Conservation (phyloP, 2,113 vertebrate species). For the Nymphicus hollandicus region DNA sequence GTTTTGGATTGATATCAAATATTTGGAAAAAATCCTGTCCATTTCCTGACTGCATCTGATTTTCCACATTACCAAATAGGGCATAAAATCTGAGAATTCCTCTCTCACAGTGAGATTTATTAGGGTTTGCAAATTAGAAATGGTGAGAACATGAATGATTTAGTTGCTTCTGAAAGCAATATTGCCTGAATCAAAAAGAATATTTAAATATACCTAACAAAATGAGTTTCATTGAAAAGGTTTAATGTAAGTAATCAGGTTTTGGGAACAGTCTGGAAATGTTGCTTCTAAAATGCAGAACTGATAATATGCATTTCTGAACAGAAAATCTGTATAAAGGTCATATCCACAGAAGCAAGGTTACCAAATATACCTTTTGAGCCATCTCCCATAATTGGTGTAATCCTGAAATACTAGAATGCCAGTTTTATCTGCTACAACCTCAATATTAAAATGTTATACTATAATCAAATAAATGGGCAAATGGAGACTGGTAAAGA, state of each 20-base stretch:
- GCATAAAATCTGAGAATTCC: conserved; percentile 33
- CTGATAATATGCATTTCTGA: not conserved
- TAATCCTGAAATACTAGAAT: not conserved
- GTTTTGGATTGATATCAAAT: conserved; percentile 43
- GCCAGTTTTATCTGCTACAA: not conserved
- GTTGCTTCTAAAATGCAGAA: not conserved
- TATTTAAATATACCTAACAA: not conserved
- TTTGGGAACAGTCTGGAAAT: not conserved
- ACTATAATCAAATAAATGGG: not conserved
- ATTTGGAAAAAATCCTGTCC: conserved; percentile 33
- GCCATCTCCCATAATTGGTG: not conserved
- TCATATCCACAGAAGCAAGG: not conserved
- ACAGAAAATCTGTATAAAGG: not conserved
- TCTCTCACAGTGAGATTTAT: not conserved
- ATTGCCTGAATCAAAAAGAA: not conserved
- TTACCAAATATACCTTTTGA: not conserved
- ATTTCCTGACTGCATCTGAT: conserved; percentile 24
- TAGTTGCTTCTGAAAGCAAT: conserved; percentile 9
- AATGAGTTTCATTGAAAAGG: not conserved
- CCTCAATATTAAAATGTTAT: not conserved
- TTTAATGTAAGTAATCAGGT: not conserved
- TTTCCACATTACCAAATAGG: conserved; percentile 32
- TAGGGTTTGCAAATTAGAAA: conserved; percentile 18
- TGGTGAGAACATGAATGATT: not conserved
- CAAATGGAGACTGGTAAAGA: not conserved